Percentiles rank a stretch among this genome's conserved stretches.
Evolutionary conservation across 2,888 invertebrate genomes (phyloP).

Genomic region (Ectemnius continuus): DNA sequence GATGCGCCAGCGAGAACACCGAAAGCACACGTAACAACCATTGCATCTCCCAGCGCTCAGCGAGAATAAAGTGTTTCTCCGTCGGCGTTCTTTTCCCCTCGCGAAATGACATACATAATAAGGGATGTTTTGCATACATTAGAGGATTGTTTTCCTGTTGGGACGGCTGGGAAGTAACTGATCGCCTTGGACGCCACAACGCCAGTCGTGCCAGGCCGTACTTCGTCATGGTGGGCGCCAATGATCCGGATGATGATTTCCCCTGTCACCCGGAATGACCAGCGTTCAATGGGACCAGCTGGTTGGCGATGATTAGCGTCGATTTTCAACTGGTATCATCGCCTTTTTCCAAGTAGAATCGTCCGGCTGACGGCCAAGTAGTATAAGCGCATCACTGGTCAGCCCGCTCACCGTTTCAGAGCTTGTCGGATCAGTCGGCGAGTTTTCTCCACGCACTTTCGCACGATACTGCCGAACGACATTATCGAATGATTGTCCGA

Average conservation of each 20-base stretch:
- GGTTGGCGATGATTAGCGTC: conserved; percentile 5
- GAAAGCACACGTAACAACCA: conserved; percentile 47
- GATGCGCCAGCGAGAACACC: conserved; percentile 41
- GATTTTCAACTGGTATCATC: conserved; percentile 1
- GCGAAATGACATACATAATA: conserved; percentile 49
- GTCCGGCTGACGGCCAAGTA: neutral
- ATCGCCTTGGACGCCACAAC: conserved; percentile 74
- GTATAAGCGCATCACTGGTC: neutral
- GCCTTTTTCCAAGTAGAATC: neutral
- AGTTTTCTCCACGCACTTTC: conserved; percentile 68
- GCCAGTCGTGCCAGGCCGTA: conserved; percentile 75
- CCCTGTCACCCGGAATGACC: conserved; percentile 13
- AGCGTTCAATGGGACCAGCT: conserved; percentile 39
- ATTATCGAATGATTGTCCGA: conserved; percentile 36
- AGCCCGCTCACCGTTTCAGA: conserved; percentile 55
- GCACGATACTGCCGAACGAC: conserved; percentile 68
- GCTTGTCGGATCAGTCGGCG: conserved; percentile 63
- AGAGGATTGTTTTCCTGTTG: conserved; percentile 77
- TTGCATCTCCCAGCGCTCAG: neutral
- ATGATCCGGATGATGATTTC: conserved; percentile 21
- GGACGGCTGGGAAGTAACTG: conserved; percentile 71
- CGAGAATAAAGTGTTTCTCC: conserved; percentile 11
- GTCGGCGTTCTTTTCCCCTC: neutral
- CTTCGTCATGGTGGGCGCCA: conserved; percentile 70
- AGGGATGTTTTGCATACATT: conserved; percentile 70